phyloP scores from a whole-genome alignment of 2,888 invertebrate species.

The Pherbina coryleti region DNA sequence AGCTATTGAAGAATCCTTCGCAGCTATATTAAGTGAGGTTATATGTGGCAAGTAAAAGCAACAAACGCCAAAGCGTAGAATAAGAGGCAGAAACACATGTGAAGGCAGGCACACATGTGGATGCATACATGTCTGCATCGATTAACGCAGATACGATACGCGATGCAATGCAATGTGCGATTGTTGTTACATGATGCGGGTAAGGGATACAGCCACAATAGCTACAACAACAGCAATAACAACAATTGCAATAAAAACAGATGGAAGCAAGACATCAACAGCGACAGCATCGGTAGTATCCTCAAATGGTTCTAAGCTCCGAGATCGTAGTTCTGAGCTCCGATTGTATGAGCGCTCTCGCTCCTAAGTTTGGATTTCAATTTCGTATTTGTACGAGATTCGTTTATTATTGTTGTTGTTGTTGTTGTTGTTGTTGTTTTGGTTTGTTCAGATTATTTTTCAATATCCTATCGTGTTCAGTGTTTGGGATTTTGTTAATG shows the following conservation, averaged over 20 bases:
- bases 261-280: conserved; percentile 10
- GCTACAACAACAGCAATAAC: not conserved
- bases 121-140: conserved; percentile 13
- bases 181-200: conserved; percentile 1
- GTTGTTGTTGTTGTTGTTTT: not conserved
- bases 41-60: too few species aligned
- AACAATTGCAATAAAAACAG: not conserved
- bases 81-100: not conserved
- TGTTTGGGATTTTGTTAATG: not conserved
- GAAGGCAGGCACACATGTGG: not conserved
- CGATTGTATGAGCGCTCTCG: not conserved
- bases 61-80: too few species aligned
- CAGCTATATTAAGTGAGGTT: too few species aligned
- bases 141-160: conserved; percentile 1
- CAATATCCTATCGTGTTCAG: not conserved
- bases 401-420: not conserved
- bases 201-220: conserved; percentile 1
- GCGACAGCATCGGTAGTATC: conserved; percentile 5
- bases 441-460: not conserved
- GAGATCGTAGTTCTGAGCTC: not conserved
- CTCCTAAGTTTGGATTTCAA: conserved; percentile 18
- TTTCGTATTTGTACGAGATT: not conserved
- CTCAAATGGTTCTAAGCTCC: not conserved
- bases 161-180: conserved; percentile 1
- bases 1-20: too few species aligned